phyloP scores from a whole-genome alignment of 2,113 vertebrate species.

The Coregonus clupeaformis region DNA sequence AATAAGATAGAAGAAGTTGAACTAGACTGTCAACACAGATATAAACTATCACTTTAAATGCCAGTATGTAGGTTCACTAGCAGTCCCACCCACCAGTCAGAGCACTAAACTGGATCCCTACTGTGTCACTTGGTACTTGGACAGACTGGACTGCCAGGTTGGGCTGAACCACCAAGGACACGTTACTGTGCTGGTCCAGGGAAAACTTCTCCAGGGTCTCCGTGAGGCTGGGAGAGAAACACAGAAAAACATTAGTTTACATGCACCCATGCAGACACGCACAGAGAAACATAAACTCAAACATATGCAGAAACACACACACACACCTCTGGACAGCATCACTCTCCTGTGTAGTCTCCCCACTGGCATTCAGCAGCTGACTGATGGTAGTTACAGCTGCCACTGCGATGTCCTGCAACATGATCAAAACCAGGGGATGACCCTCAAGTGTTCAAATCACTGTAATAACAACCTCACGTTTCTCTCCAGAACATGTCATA shows the following conservation, averaged over 20 bases:
- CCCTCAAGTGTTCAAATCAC: not conserved
- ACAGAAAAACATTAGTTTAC: not conserved
- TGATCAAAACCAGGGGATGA: conserved; percentile 19
- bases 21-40: not conserved
- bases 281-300: not conserved
- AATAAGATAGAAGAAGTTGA: not conserved
- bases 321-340: not conserved
- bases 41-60: no score
- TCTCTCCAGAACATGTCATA: conserved; percentile 9
- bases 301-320: not conserved
- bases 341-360: not conserved
- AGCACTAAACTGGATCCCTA: conserved; percentile 29
- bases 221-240: conserved; percentile 11
- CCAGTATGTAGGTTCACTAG: not conserved
- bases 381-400: conserved; percentile 33
- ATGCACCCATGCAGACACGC: no score
- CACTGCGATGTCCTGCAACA: no score
- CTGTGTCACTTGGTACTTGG: no score
- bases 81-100: conserved; percentile 15
- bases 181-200: not conserved
- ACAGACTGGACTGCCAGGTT: conserved; percentile 39
- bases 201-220: conserved; percentile 26
- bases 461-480: no score
- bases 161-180: conserved; percentile 38
- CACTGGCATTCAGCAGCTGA: conserved; percentile 36